Percentiles rank a stretch among this genome's conserved stretches.
phyloP scores from a whole-genome alignment of 1,140 invertebrate genomes.

The Eriocheir sinensis region DNA sequence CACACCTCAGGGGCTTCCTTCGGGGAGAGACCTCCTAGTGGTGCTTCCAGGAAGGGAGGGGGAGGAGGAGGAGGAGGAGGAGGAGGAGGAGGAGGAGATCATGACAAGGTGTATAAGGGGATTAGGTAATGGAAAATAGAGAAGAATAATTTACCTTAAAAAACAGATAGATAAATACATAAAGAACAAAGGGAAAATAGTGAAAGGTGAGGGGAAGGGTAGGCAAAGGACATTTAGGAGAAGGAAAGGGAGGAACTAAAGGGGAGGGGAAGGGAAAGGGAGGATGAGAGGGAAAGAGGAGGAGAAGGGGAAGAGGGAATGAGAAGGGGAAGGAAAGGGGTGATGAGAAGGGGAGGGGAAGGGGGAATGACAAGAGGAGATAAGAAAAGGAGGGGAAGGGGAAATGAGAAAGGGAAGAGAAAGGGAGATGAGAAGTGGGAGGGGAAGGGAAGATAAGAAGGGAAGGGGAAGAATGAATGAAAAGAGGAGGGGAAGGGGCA shows the following conservation, averaged over 20 bases:
- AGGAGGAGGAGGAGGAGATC: not conserved
- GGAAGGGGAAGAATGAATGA: not conserved
- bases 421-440: not conserved
- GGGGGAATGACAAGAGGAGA: not conserved
- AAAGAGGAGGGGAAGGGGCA: not conserved
- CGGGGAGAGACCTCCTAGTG: not conserved
- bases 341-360: not conserved
- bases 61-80: not conserved
- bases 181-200: not conserved
- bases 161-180: not conserved
- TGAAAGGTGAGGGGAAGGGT: not conserved
- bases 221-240: too few relatives aligned
- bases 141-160: too few relatives aligned
- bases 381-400: not conserved
- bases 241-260: not conserved
- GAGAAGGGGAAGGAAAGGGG: not conserved
- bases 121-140: not conserved
- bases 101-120: not conserved
- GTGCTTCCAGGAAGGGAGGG: not conserved
- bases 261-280: not conserved
- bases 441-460: not conserved
- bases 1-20: not conserved
- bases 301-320: not conserved
- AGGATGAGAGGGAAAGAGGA: not conserved
- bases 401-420: not conserved